Evolutionary conservation across 2,888 invertebrate species (phyloP).

Genomic region (Anoplius nigerrimus): DNA sequence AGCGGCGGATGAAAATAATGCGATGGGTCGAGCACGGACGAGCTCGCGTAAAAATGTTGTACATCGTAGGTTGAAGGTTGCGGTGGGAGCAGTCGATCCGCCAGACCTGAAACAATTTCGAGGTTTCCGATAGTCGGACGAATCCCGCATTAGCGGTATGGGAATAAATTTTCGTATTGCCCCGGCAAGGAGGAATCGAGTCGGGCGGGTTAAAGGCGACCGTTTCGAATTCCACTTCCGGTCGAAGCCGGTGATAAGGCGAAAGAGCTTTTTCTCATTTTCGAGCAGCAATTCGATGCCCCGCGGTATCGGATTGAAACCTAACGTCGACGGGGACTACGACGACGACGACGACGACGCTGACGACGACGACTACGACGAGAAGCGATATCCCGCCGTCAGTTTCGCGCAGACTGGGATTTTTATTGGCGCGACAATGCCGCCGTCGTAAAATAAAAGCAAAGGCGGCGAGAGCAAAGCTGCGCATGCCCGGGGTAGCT

Average conservation of each 20-base stretch:
- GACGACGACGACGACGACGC: neutral
- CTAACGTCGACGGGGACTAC: neutral
- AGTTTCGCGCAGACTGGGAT: conserved; percentile 2
- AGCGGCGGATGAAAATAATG: no score
- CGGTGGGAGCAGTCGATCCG: no score
- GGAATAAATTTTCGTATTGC: no score
- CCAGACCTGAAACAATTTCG: no score
- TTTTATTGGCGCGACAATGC: conserved; percentile 3
- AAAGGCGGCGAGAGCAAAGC: neutral
- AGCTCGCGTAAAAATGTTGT: no score
- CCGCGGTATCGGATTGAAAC: conserved; percentile 12
- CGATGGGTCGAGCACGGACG: no score
- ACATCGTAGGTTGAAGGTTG: no score
- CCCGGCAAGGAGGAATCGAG: no score
- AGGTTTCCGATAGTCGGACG: no score
- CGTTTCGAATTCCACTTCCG: neutral
- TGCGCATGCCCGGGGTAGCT: no score
- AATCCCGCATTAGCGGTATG: no score
- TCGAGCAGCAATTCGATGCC: conserved; percentile 14
- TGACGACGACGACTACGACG: neutral
- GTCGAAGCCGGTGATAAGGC: conserved; percentile 8
- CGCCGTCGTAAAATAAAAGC: neutral
- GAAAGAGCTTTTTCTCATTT: conserved; percentile 13
- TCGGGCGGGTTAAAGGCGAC: neutral
- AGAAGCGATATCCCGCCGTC: neutral